These are phyloP conservation scores for Linepithema humile DNA, from an alignment of 1,140 invertebrate species.

Conservation along the genomic window DNA sequence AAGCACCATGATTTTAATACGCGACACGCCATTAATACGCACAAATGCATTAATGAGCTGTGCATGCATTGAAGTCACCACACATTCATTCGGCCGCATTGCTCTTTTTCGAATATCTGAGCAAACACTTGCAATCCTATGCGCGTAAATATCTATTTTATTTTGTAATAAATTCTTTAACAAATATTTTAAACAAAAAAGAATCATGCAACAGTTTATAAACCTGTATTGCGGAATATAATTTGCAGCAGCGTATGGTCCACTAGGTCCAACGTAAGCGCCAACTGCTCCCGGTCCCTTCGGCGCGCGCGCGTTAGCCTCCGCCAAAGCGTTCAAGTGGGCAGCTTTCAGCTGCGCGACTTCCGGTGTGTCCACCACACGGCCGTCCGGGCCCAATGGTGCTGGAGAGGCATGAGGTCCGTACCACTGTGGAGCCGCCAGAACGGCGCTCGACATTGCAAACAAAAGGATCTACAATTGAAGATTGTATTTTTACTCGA, in stretches of 20 bases:
- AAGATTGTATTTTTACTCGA: conserved; percentile 3
- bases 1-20: too few relatives aligned
- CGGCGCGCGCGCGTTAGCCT: conserved; percentile 83
- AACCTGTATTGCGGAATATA: conserved; percentile 80
- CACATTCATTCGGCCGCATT: too few relatives aligned
- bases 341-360: conserved; percentile 87
- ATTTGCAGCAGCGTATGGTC: conserved; percentile 66
- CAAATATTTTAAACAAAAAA: too few relatives aligned
- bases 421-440: conserved; percentile 79
- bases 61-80: too few relatives aligned
- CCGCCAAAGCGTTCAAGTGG: conserved; percentile 85
- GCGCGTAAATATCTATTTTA: too few relatives aligned
- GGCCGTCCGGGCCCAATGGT: conserved; percentile 86
- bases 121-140: too few relatives aligned
- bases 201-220: too few relatives aligned
- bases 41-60: too few relatives aligned
- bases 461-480: conserved; percentile 73
- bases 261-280: conserved; percentile 64
- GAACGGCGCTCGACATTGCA: conserved; percentile 62
- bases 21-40: too few relatives aligned
- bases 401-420: conserved; percentile 80
- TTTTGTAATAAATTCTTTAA: too few relatives aligned
- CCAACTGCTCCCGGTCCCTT: conserved; percentile 78
- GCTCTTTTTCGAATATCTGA: too few relatives aligned
- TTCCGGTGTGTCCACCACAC: conserved; percentile 87